These are phyloP conservation scores for Aix galericulata DNA, from an alignment of 2,113 vertebrate species.

Conservation along the genomic window DNA sequence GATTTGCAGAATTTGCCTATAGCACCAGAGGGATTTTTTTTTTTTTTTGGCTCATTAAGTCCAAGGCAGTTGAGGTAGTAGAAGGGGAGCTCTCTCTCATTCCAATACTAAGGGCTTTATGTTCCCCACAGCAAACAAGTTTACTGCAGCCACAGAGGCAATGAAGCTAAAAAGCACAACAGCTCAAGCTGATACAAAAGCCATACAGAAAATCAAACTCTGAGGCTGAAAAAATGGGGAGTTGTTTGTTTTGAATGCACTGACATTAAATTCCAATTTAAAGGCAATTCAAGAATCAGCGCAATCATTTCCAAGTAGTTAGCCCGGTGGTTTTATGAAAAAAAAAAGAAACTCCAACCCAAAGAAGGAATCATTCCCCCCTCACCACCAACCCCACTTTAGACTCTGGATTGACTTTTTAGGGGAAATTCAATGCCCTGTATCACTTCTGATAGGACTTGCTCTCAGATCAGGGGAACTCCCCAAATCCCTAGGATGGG, in stretches of 20 bases:
- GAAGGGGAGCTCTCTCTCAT: background rate
- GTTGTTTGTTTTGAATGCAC: background rate
- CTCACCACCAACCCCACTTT: background rate
- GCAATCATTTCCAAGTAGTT: background rate
- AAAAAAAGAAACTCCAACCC: background rate
- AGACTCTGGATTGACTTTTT: background rate
- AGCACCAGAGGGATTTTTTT: background rate
- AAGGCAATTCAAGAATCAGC: background rate
- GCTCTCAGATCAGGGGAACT: background rate
- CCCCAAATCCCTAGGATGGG: accelerated
- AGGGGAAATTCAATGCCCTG: background rate
- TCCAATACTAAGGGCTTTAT: background rate
- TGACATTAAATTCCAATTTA: constrained; percentile 9
- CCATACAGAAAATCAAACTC: background rate
- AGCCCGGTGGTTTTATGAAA: background rate
- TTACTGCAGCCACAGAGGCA: background rate
- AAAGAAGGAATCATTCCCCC: background rate
- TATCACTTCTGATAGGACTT: background rate
- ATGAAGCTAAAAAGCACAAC: background rate
- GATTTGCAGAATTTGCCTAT: accelerated
- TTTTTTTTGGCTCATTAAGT: background rate
- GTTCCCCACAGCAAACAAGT: background rate
- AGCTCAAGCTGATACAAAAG: background rate
- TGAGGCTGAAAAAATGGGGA: accelerated
- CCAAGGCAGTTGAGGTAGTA: background rate